Base-by-base conservation (phyloP, 1,140 invertebrate genomes). In the Cepaea nemoralis region DNA sequence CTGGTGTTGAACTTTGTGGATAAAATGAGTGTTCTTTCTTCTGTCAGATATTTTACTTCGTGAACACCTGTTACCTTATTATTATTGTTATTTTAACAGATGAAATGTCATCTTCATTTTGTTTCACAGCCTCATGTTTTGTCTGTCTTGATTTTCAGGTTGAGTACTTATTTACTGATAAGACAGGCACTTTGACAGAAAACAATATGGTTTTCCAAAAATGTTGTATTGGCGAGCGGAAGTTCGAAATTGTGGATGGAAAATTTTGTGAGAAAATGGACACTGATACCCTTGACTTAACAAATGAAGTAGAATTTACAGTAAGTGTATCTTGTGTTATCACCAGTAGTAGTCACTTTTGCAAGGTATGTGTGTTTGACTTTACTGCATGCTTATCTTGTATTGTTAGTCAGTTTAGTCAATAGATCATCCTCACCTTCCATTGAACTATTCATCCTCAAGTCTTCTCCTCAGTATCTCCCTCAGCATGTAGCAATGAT, bases 111-210 rank as follows among this genome's bases (percentile, higher is more conserved):
- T 10, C 19, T 19, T 45, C 19, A 8, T 45, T 45, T 45, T 45
- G 42, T 19, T 19, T 45, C 42, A 10, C 19, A 45, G n/a, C n/a
- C 50, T 8, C 50, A 5, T 55, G 5, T 24, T 10, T 55, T 55
- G 19, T 22, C 8, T 8, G 50, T 55, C n/a, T 55, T 22, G 1
- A 19, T 6, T 63, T 16, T 27, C 83, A 93, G 91, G 92, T 93
- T 31, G 89, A 94, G 82, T 94, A 94, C 87, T 87, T 95, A 24
- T 94, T 95, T 85, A 93, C 93, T 3, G 95, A 95, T 86, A 95
- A 95, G 89, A 95, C 95, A 2, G 95, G 95, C 0, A 95, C 95
- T 0, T 88, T 95, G n/a, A 95, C 95, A 14, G 94, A 95, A 88
- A 95, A 95, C 89, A 87, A 92, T 14, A 95, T 95, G 94, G 88